Conservation (phyloP, 2,113 vertebrate species). For the Sylvia atricapilla region DNA sequence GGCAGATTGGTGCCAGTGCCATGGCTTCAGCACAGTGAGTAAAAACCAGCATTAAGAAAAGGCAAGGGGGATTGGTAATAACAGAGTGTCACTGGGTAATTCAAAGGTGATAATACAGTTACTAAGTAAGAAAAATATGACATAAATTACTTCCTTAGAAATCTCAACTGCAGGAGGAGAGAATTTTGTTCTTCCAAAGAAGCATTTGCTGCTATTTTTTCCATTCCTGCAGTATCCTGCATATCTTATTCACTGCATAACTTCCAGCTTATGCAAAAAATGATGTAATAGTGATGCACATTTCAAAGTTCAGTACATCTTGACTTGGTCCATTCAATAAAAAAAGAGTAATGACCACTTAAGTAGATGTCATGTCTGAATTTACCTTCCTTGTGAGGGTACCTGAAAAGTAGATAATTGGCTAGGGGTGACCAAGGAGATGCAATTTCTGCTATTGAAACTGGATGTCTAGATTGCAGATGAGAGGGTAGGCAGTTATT, state of each 20-base stretch:
- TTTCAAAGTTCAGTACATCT: fast-evolving
- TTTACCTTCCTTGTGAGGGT: not conserved
- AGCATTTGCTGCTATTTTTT: not conserved
- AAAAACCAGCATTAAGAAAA: not conserved
- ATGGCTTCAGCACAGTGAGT: not conserved
- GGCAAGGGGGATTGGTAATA: not conserved
- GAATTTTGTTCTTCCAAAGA: not conserved
- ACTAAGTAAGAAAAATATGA: not conserved
- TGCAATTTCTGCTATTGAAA: not conserved
- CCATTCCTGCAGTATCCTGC: not conserved
- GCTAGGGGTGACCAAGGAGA: not conserved
- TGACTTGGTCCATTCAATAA: not conserved
- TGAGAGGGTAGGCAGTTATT: not conserved
- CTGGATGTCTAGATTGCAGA: not conserved
- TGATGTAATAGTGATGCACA: not conserved
- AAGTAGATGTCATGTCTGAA: not conserved
- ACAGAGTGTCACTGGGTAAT: not conserved
- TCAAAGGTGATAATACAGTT: not conserved
- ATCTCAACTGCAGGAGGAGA: not conserved
- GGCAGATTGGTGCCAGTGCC: not conserved
- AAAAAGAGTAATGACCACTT: not conserved
- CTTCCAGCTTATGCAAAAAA: not conserved
- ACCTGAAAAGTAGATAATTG: not conserved
- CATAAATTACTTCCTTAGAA: not conserved
- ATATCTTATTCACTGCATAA: not conserved